These are phyloP conservation scores for Parus major DNA, from an alignment of 2,113 vertebrate genomes.

Conservation along the genomic window DNA sequence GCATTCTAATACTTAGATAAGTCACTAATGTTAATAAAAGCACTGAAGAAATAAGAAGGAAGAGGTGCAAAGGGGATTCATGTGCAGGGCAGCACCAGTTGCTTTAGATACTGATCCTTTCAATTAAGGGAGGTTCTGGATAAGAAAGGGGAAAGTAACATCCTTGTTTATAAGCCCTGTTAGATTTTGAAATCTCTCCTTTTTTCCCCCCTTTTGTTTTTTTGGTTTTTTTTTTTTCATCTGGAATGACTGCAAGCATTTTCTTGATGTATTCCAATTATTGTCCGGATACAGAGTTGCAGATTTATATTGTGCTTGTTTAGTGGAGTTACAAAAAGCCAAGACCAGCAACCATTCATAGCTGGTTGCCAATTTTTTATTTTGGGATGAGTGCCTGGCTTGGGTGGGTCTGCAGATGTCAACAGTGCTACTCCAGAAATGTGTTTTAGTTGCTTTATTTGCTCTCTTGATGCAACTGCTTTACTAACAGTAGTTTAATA, in stretches of 20 bases:
- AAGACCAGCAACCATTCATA: constrained; percentile 42
- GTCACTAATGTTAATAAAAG: constrained; percentile 64
- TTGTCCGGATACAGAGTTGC: constrained; percentile 33
- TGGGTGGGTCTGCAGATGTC: constrained; percentile 30
- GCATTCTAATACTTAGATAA: constrained; percentile 60
- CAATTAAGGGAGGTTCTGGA: constrained; percentile 8
- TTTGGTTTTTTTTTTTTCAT: background rate
- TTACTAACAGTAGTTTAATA: background rate
- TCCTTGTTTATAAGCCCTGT: constrained; percentile 57
- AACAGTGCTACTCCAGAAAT: background rate
- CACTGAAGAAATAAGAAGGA: constrained; percentile 33
- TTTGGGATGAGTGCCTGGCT: constrained; percentile 42
- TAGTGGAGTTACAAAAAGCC: constrained; percentile 41
- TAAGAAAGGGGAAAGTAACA: constrained; percentile 67
- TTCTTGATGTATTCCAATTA: constrained; percentile 41
- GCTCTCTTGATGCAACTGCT: background rate
- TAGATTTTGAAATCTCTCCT: constrained; percentile 18
- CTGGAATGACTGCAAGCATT: background rate
- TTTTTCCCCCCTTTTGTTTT: background rate
- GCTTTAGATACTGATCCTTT: constrained; percentile 63
- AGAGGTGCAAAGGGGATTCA: constrained; percentile 55
- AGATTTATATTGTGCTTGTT: constrained; percentile 58
- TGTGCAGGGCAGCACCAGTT: constrained; percentile 47
- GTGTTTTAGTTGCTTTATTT: background rate
- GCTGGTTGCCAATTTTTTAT: constrained; percentile 42